phyloP scores from a whole-genome alignment of 2,113 vertebrate genomes.

The Oreochromis niloticus region DNA sequence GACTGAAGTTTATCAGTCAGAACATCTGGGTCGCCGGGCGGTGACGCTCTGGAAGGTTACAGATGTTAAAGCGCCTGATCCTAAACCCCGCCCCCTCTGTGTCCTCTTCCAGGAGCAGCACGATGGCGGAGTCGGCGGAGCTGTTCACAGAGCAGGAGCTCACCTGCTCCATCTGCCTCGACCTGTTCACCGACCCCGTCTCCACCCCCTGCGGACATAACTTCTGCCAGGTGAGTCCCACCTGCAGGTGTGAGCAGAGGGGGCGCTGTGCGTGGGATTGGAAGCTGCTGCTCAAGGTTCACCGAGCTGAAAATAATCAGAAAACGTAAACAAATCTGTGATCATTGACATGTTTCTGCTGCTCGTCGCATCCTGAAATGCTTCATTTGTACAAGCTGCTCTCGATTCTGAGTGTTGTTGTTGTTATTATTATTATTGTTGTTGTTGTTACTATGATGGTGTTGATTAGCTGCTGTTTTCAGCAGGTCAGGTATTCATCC shows the following conservation, averaged over 20 bases:
- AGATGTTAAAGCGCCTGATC: background rate
- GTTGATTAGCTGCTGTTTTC: background rate
- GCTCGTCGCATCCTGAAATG: background rate
- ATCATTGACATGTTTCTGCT: rapidly evolving
- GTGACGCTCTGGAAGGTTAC: background rate
- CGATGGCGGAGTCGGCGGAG: slow-evolving; percentile 54
- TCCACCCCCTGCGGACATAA: slow-evolving; percentile 77
- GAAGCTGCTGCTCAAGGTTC: background rate
- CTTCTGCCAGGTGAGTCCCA: slow-evolving; percentile 69
- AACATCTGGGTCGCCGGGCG: background rate
- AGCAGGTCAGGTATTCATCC: background rate
- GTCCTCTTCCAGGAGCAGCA: background rate
- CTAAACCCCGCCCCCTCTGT: background rate
- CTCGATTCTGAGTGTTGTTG: background rate
- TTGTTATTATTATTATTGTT: background rate
- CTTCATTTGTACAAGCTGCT: background rate
- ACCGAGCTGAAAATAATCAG: background rate
- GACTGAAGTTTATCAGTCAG: background rate
- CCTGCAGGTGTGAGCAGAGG: background rate
- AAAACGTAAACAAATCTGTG: background rate
- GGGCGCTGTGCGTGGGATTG: background rate
- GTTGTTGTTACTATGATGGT: background rate
- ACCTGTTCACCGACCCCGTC: slow-evolving; percentile 69
- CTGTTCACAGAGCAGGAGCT: slow-evolving; percentile 71
- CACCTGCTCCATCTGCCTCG: slow-evolving; percentile 75